Evolutionary conservation across 2,888 invertebrate genomes (phyloP).

Genomic region (Graphium colonna): DNA sequence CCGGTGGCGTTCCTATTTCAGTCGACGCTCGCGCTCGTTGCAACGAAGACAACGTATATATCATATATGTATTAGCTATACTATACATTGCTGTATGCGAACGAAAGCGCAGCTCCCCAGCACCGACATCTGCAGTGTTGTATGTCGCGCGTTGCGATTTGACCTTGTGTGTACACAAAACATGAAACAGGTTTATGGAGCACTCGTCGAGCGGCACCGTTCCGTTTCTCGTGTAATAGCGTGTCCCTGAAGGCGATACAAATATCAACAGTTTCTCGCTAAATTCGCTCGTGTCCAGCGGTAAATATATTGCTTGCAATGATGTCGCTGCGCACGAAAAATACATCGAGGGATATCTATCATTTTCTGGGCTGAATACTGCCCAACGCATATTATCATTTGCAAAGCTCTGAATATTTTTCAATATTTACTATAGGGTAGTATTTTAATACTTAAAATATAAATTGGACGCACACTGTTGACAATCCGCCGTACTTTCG

Average conservation of each 20-base stretch:
- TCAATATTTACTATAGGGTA: too few species aligned
- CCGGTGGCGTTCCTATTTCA: constrained; percentile 44
- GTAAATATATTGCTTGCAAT: not conserved
- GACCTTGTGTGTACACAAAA: constrained; percentile 33
- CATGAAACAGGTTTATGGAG: constrained; percentile 41
- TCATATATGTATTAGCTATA: constrained; percentile 16
- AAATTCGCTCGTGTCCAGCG: constrained; percentile 1
- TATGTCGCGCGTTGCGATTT: constrained; percentile 24
- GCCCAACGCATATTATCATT: too few species aligned
- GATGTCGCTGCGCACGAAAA: not conserved
- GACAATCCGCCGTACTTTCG: too few species aligned
- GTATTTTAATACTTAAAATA: too few species aligned
- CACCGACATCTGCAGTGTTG: constrained; percentile 24
- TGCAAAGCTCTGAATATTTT: too few species aligned
- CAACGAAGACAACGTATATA: constrained; percentile 29
- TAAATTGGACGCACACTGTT: too few species aligned
- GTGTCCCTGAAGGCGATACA: constrained; percentile 41
- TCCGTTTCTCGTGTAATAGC: constrained; percentile 46
- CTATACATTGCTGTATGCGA: constrained; percentile 13
- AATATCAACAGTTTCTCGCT: constrained; percentile 38
- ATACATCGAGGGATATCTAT: too few species aligned
- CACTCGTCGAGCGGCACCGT: constrained; percentile 38
- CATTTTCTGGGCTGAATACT: too few species aligned
- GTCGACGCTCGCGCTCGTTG: constrained; percentile 43
- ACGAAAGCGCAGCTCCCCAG: constrained; percentile 13